These are phyloP conservation scores for Caenorhabditis brenneri DNA, from an alignment of 1,140 invertebrate genomes.

Conservation along the genomic window DNA sequence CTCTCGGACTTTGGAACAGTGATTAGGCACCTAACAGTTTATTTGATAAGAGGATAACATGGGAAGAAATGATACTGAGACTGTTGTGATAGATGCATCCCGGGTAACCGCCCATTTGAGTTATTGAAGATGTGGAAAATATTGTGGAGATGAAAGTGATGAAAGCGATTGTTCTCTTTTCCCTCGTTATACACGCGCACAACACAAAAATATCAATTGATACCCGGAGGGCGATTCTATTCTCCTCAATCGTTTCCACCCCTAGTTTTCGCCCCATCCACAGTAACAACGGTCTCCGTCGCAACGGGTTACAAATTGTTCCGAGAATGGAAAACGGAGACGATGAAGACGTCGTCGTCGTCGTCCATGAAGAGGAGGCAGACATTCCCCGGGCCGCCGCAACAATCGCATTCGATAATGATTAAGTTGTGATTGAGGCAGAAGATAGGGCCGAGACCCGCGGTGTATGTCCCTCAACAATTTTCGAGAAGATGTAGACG, in stretches of 20 bases:
- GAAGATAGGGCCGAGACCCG: conserved; percentile 20
- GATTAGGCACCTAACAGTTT: background rate
- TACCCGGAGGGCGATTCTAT: background rate
- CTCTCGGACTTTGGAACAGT: background rate
- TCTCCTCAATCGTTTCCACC: background rate
- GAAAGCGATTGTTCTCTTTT: background rate
- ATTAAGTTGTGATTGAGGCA: conserved; percentile 43
- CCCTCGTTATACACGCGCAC: background rate
- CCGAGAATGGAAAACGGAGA: conserved; percentile 5
- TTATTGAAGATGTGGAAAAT: background rate
- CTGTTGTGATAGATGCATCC: background rate
- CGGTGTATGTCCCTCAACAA: background rate
- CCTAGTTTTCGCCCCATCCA: background rate
- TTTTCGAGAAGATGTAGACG: background rate
- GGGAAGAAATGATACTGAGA: no score
- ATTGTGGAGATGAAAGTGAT: background rate
- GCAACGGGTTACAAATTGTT: conserved; percentile 42
- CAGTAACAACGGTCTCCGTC: conserved; percentile 30
- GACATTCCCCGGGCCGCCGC: background rate
- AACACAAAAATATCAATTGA: conserved; percentile 27
- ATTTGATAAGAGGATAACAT: background rate
- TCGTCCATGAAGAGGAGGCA: background rate
- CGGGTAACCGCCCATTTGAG: background rate
- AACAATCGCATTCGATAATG: conserved; percentile 32
- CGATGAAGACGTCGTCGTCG: background rate